Evolutionary conservation across 2,113 vertebrate genomes (phyloP), one percentile per base, ranked within the genome.

Genomic region (Tenebrosternarchus preto): DNA sequence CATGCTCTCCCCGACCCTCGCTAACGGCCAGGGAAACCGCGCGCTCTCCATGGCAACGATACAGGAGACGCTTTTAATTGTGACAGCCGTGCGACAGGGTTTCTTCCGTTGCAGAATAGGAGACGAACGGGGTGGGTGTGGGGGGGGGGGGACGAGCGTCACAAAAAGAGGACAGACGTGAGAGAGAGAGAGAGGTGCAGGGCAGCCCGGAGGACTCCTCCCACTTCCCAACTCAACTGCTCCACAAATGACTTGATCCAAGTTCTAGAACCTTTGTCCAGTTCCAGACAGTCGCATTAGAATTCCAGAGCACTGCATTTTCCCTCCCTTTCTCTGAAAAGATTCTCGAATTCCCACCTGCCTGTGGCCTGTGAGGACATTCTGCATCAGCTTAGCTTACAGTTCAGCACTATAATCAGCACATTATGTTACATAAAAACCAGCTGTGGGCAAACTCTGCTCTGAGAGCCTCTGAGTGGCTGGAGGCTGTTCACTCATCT

Each of bases 21-120:
- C 85, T 89, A 91, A 90, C 79, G 84, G 90, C 87, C 85, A 80
- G 90, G 89, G 90, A 90, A 90, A 91, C 91, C 80, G 60, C 85
- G 85, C 80, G 22, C 84, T 89, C 88, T 86, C 91, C 90, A 90
- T 92, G 90, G 91, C 89, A 91, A 92, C 85, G 15, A 73, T 56
- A 39, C 69, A 68, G 75, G 84, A 87, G 46, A 73, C 60, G 75
- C 27, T 81, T 36, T 64, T 73, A 81, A 83, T 76, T 29, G 77
- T 82, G 81, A 82, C 22, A 56, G 68, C 75, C 11, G 36, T 70
- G 57, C 72, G 64, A 80, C 57, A 68, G n/a, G 12, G 66, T 33
- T 67, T 79, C 76, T 77, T 55, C 36, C 43, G 12, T 50, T 15
- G 11, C 43, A 50, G 43, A 11, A 43, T 7, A 9, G 39, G 39